Base-by-base conservation (phyloP, 2,888 invertebrate species). In the Thereva nobilitata region DNA sequence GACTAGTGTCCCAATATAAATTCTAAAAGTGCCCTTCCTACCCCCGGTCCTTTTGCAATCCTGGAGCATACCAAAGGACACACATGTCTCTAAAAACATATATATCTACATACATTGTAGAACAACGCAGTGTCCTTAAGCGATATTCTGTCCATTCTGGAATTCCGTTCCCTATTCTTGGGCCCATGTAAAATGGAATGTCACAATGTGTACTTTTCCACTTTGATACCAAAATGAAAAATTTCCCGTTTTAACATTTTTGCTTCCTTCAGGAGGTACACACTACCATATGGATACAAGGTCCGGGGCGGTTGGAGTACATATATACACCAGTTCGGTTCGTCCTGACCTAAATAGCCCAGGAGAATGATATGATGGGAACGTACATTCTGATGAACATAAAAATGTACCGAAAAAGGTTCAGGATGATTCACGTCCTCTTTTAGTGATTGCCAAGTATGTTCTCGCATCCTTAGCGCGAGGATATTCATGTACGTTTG, bases 141-240 rank as follows among this genome's bases (percentile, higher is more conserved):
- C 47, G 10, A 59, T 59, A 49, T 47, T 45, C 59, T 38, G 59
- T 59, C 38, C 59, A 47, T 12, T 59, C 59, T 47, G 59, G 47
- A 59, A 59, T 59, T 59, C 34, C 37, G 49, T 47, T 47, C 59
- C 49, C 49, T 47, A 59, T 59, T 59, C 47, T 59, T 35, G 10
- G 45, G 59, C 38, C 49, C 59, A 59, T 38, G 47, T 59, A 47
- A 59, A 23, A 59, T 59, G 59, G 49, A 59, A 59, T 49, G 59
- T 47, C 59, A 59, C 59, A 59, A 56, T 59, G 59, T 47, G 38
- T 59, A 45, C 59, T 59, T 38, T 38, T 59, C 38, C 47, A 59
- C 49, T 59, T 59, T 59, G 45, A 45, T 59, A 59, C 42, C 47
- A 59, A 23, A 59, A 59, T 59, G 59, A 59, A 59, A 47, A 59